phyloP scores from a whole-genome alignment of 2,888 invertebrate genomes.

The Erynnis tages region DNA sequence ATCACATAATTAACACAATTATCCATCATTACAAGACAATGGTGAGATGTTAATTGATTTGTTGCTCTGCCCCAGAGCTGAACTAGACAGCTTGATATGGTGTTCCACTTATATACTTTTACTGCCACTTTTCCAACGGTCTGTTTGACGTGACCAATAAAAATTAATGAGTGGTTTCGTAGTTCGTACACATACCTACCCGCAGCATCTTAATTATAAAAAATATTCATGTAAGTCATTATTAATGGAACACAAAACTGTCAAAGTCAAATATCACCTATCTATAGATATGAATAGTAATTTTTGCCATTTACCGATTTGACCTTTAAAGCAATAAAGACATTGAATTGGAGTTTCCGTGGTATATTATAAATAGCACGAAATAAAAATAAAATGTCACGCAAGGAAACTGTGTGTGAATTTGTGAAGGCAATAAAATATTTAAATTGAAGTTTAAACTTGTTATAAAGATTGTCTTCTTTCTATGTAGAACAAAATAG shows the following conservation, averaged over 20 bases:
- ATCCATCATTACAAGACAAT: slow-evolving; percentile 25
- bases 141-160: slow-evolving; percentile 29
- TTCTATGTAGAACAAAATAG: too few species aligned
- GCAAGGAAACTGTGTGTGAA: slow-evolving; percentile 11
- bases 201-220: not conserved
- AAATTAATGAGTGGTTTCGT: slow-evolving; percentile 7
- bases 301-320: not conserved
- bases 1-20: slow-evolving; percentile 28
- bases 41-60: slow-evolving; percentile 21
- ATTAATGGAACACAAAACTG: not conserved
- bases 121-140: slow-evolving; percentile 33
- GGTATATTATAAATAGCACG: slow-evolving; percentile 5
- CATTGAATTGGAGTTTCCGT: not conserved
- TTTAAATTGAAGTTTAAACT: too few species aligned
- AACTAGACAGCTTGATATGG: not conserved
- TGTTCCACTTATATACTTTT: slow-evolving; percentile 29
- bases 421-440: too few species aligned
- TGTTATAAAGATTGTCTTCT: too few species aligned
- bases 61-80: not conserved
- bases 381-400: slow-evolving; percentile 10
- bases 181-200: not conserved
- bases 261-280: not conserved
- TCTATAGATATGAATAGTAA: not conserved
- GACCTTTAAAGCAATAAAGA: slow-evolving; percentile 4
- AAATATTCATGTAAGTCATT: too few species aligned